Base-by-base conservation (phyloP, 2,113 vertebrate species). In the Echinops telfairi region DNA sequence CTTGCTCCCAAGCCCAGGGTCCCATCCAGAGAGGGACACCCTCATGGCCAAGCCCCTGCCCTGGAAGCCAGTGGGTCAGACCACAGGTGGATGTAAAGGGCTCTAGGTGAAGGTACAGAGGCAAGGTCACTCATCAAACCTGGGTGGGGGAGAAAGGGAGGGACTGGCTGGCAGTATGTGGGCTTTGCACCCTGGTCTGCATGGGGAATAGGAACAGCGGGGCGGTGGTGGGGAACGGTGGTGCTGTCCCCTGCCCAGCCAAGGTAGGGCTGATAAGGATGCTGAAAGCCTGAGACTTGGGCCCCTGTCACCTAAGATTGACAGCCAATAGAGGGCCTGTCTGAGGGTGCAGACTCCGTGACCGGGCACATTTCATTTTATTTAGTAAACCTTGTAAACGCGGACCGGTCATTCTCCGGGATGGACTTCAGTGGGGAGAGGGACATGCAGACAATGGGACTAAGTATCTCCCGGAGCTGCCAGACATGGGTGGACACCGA, bases 391-490 rank as follows among this genome's bases (percentile, higher is more conserved):
- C 88, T 79, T 1, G 0, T 75, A 83, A 66, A n/a, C 27, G 9
- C 2, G 66, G 47, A 25, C 15, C 16, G 83, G 40, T 90, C 11
- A 86, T 79, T 94, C 43, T 85, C 33, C 20, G 2, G 20, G 19
- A 57, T 87, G 64, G 75, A 78, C 78, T 77, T 83, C 78, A 73
- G 78, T 33, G 33, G 78, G 66, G 25, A n/a, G 88, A 53, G 47
- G 47, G 47, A 53, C 47, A 53, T 53, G 47, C 12, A 53, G 47
- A 14, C 10, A 9, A 53, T 53, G 47, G 47, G 47, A 53, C 47
- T 53, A 53, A 40, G 47, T 53, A 14, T 53, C 47, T 53, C 86
- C 87, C 75, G 62, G 82, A 62, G 25, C 87, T 94, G 83, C 60
- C 64, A 0, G 84, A 89, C 84, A 29, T 6, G 87, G 76, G 60